These are phyloP conservation scores for Spodoptera exigua DNA, from an alignment of 2,888 invertebrate genomes.

Conservation along the genomic window DNA sequence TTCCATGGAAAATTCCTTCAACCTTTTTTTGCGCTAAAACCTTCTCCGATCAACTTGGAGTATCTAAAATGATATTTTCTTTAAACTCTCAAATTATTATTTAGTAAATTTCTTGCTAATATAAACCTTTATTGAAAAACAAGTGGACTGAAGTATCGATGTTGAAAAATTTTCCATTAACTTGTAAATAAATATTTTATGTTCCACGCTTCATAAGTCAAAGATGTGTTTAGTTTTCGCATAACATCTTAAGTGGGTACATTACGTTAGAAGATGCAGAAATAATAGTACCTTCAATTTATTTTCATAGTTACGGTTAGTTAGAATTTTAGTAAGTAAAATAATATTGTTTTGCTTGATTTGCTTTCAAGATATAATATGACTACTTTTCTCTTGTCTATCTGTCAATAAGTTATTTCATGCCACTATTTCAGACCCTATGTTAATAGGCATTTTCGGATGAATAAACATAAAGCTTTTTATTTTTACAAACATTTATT, in stretches of 20 bases:
- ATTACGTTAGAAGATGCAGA: background rate
- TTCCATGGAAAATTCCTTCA: too few species aligned
- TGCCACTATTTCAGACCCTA: too few species aligned
- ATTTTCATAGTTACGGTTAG: background rate
- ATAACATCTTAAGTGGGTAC: constrained; percentile 10
- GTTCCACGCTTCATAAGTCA: constrained; percentile 9
- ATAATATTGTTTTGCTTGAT: too few species aligned
- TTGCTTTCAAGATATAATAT: too few species aligned
- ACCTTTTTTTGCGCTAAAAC: too few species aligned
- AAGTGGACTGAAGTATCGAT: constrained; percentile 2
- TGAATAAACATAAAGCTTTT: too few species aligned
- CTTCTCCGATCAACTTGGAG: background rate
- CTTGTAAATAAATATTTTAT: constrained; percentile 2
- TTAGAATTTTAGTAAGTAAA: background rate
- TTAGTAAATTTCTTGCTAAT: background rate
- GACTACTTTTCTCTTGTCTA: too few species aligned
- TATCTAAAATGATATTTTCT: background rate
- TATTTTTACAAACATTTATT: background rate
- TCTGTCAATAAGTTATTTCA: too few species aligned
- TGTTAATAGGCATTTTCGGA: too few species aligned
- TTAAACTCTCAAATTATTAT: background rate
- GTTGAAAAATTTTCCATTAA: constrained; percentile 13
- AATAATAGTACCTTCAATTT: background rate
- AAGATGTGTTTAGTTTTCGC: constrained; percentile 14
- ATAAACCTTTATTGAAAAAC: background rate